Base-by-base conservation (phyloP, 1,140 invertebrate species). In the Anastrepha obliqua region DNA sequence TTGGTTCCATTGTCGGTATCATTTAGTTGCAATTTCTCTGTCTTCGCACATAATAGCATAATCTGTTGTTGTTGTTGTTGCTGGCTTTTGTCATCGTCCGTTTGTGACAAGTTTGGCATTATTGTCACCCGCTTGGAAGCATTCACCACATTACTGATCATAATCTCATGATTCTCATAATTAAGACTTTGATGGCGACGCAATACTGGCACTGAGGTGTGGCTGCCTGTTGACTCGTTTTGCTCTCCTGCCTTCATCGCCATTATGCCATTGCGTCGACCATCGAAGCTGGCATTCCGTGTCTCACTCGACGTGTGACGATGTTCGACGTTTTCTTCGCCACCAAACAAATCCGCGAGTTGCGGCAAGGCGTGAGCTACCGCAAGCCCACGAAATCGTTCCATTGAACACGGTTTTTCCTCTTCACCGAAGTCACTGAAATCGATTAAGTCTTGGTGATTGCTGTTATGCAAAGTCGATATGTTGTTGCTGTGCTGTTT, bases 111-210 rank as follows among this genome's bases (percentile, higher is more conserved):
- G 55, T 67, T 87, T 85, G 86, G 85, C 64, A 90, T 64, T 29
- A 86, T 85, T 42, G 89, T 89, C 17, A 87, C 74, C 81, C 88
- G 64, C 44, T 88, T 87, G 8, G 85, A 86, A n/a, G 74, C n/a
- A 13, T 51, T 20, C 17, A 70, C 74, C 20, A 81, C 87, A 29
- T 86, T 87, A 47, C 87, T 88, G 0, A 91, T 88, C 89, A 93
- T 93, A 2, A 93, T 92, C 87, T 93, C 92, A 44, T 93, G 92
- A 47, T 93, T 93, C 88, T 93, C 92, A 74, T 93, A 93, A 88
- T 93, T 93, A 4, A 93, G 64, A 85, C 92, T 93, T 89, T 93
- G 92, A 70, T 92, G 91, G 3, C 91, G 89, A 0, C 92, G 89
- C 86, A 92, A 86, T 17, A 65, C 44, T 5, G 89, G 86, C 39